These are phyloP conservation scores for Alouatta palliata DNA, from an alignment of 2,113 vertebrate species.

Conservation along the genomic window DNA sequence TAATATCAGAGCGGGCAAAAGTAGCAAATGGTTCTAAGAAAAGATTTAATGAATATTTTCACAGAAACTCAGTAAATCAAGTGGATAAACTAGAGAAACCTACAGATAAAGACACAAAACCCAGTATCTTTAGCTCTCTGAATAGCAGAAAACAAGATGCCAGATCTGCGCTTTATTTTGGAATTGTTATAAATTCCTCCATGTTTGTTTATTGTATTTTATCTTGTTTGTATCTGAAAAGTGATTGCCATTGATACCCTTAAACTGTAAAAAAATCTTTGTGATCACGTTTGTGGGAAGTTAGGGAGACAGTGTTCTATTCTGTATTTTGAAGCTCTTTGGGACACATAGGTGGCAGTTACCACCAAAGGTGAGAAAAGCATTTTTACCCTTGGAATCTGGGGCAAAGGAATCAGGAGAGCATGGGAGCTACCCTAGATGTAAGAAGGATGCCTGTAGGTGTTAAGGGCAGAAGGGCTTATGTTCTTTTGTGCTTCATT, in stretches of 20 bases:
- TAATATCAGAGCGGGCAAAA: neutral
- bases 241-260: neutral
- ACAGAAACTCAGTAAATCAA: neutral
- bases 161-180: neutral
- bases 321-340: neutral
- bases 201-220: neutral
- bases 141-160: neutral
- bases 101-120: neutral
- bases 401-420: neutral
- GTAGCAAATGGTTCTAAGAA: neutral
- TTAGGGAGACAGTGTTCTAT: too few species aligned
- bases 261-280: neutral
- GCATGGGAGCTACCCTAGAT: neutral
- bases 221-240: neutral
- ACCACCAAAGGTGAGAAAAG: neutral
- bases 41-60: neutral
- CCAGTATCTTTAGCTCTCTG: neutral
- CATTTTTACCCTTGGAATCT: neutral
- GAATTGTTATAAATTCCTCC: neutral
- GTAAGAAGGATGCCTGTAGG: neutral
- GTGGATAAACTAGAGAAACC: neutral
- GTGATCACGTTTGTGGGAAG: neutral
- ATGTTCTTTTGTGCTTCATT: neutral
- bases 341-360: neutral
- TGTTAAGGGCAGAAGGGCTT: neutral